Evolutionary conservation across 2,113 vertebrate genomes (phyloP).

Genomic region (Anarhynchus alexandrinus): DNA sequence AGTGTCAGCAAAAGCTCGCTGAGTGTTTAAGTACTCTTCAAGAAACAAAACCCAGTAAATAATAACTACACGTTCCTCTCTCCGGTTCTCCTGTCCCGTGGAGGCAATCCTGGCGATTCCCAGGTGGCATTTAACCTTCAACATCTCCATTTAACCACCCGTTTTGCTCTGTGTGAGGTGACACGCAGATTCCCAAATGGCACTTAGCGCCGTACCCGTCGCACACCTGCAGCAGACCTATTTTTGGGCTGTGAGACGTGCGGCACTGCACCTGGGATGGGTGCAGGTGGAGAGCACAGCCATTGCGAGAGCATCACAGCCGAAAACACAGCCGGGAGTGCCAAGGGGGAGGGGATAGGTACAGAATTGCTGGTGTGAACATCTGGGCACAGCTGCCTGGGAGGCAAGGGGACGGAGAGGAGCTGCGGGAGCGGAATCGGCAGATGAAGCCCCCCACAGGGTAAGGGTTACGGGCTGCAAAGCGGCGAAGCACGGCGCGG

Average conservation of each 20-base stretch:
- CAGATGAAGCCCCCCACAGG: not conserved
- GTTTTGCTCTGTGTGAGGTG: not conserved
- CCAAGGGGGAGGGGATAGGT: fast-evolving
- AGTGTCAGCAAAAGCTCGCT: not conserved
- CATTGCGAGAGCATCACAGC: too few species aligned
- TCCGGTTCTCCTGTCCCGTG: not conserved
- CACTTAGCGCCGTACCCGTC: fast-evolving
- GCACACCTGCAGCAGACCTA: not conserved
- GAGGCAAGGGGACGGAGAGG: not conserved
- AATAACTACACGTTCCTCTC: not conserved
- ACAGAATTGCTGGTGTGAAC: not conserved
- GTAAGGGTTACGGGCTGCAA: fast-evolving
- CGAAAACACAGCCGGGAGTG: too few species aligned
- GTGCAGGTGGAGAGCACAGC: not conserved
- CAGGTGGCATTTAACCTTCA: not conserved
- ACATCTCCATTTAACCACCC: not conserved
- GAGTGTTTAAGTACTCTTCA: not conserved
- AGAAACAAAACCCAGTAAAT: not conserved
- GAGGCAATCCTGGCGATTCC: not conserved
- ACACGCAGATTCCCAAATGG: not conserved
- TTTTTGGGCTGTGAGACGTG: not conserved
- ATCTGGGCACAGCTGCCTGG: not conserved
- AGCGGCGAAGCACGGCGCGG: not conserved
- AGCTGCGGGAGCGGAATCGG: fast-evolving
- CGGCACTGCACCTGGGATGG: fast-evolving